Conservation (phyloP, 2,797 vertebrate species). For the Tachyglossus aculeatus region DNA sequence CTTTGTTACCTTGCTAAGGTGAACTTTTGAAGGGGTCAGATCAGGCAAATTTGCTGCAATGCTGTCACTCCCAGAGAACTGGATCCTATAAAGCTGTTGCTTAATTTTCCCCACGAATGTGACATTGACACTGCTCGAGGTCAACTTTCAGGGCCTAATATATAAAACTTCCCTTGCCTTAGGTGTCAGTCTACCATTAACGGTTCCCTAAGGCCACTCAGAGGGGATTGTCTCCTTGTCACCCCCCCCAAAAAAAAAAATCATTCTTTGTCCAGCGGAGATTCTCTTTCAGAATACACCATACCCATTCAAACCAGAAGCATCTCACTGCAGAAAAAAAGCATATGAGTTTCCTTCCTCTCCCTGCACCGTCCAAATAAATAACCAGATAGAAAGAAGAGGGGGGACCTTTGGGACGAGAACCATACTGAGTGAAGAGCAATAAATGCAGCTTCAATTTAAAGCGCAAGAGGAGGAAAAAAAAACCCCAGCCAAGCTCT, state of each 20-base stretch:
- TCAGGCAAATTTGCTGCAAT: neutral
- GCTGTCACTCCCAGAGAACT: neutral
- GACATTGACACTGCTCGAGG: neutral
- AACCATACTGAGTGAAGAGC: constrained; percentile 12
- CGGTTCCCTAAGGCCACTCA: neutral
- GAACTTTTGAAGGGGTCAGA: neutral
- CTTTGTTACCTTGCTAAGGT: neutral
- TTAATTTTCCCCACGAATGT: neutral
- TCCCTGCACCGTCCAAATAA: neutral
- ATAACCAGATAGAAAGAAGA: neutral
- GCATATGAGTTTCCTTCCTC: constrained; percentile 5
- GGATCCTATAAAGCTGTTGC: neutral
- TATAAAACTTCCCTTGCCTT: constrained; percentile 8
- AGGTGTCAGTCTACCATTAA: neutral
- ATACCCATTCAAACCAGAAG: neutral
- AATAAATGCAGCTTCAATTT: constrained; percentile 14
- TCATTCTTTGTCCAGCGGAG: neutral
- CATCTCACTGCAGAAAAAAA: neutral
- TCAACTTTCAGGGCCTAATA: neutral
- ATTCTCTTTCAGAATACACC: neutral
- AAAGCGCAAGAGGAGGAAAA: constrained; percentile 16
- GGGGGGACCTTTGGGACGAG: constrained; percentile 2
- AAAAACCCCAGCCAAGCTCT: constrained; percentile 31
- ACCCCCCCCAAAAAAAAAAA: too few species aligned
- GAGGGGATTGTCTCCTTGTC: neutral